Base-by-base conservation (phyloP, 1,140 invertebrate species). In the Aphidius gifuensis region DNA sequence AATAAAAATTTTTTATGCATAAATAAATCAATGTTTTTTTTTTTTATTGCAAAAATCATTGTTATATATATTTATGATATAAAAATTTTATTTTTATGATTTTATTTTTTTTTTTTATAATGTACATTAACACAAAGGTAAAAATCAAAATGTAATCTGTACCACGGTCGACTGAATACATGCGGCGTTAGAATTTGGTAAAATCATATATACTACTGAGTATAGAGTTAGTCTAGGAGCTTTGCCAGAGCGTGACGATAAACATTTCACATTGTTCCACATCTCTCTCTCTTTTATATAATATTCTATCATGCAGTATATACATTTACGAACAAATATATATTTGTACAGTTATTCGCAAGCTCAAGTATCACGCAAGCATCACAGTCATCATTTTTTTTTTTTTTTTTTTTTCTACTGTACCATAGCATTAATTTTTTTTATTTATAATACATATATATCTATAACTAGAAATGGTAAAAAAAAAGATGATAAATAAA, bases 221-320 rank as follows among this genome's bases (percentile, higher is more conserved):
- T 8, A 4, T 46, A 50, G 57, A 32, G 23, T 32, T 32, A 32
- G 23, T 32, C 23, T 32, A 32, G 23, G 23, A 32, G 58, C 48
- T 49, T 50, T 60, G 58, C 48, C 58, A 47, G 48, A 60, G 58
- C 58, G 58, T 60, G 47, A 60, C 58, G 58, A 60, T 60, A 60
- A 60, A 60, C 58, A 8, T 49, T 44, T 60, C 44, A 45, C 58
- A 60, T 60, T 51, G 58, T 60, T 60, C 47, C 58, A 11, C 48
- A 49, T 42, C 38, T 49, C 23, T 51, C 32, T 51, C 23, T 32
- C 38, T 32, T 51, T 51, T 38, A 11, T 8, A 44, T 44, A 44
- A 3, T 44, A 54, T 39, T n/a, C 51, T 11, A 54, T 39, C 8
- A 32, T 54, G 9, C 4, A 6, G 38, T 39, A 40, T 5, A 7